phyloP scores from a whole-genome alignment of 2,888 invertebrate species.

The Argyresthia goedartella region DNA sequence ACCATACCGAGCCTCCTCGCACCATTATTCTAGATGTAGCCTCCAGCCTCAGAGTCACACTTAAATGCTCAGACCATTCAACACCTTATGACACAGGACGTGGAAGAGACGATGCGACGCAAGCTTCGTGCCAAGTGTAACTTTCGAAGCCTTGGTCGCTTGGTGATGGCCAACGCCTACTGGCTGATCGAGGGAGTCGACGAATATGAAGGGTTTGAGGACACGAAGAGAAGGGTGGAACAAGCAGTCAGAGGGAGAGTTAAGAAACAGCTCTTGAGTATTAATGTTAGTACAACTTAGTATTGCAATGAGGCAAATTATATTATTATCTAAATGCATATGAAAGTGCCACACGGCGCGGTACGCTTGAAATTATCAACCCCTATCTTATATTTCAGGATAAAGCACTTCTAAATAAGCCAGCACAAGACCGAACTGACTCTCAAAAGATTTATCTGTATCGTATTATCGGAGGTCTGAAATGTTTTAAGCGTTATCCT shows the following conservation, averaged over 20 bases:
- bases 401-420: slow-evolving; percentile 72
- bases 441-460: slow-evolving; percentile 72
- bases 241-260: slow-evolving; percentile 58
- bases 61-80: too few relatives aligned
- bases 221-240: slow-evolving; percentile 68
- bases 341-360: too few relatives aligned
- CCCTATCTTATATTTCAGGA: slow-evolving; percentile 44
- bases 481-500: slow-evolving; percentile 73
- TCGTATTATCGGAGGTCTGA: slow-evolving; percentile 70
- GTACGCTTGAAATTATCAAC: too few relatives aligned
- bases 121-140: slow-evolving; percentile 60
- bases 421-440: slow-evolving; percentile 62
- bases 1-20: too few relatives aligned
- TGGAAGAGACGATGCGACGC: slow-evolving; percentile 35
- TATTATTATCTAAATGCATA: too few relatives aligned
- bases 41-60: too few relatives aligned
- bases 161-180: slow-evolving; percentile 67
- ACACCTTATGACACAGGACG: too few relatives aligned
- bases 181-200: slow-evolving; percentile 69
- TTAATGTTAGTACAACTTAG: slow-evolving; percentile 37
- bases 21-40: too few relatives aligned
- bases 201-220: slow-evolving; percentile 56
- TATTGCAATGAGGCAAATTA: too few relatives aligned
- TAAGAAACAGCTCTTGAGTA: slow-evolving; percentile 57
- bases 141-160: slow-evolving; percentile 68